Percentiles rank a stretch among this genome's conserved stretches.
phyloP scores from a whole-genome alignment of 2,113 vertebrate species.

The Sclerurus mexicanus region DNA sequence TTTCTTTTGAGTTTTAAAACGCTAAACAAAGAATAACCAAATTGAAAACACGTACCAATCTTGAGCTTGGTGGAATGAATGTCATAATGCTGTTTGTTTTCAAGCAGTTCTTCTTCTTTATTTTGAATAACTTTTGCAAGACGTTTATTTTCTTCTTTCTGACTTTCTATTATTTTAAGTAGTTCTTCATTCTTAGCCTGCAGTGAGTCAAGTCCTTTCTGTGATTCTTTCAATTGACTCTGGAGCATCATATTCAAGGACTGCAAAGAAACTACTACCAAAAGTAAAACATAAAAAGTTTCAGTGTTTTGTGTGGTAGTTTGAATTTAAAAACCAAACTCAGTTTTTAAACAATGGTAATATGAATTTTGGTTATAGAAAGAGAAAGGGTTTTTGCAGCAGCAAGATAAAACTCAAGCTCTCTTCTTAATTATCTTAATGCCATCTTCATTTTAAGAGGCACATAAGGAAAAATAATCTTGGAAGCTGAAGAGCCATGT shows the following conservation, averaged over 20 bases:
- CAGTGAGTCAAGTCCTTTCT: constrained; percentile 76
- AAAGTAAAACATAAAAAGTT: not conserved
- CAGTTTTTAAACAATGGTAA: not conserved
- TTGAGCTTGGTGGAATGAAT: constrained; percentile 71
- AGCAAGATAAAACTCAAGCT: not conserved
- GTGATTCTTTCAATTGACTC: constrained; percentile 75
- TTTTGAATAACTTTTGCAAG: constrained; percentile 70
- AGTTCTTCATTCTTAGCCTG: constrained; percentile 82
- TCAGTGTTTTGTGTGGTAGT: not conserved
- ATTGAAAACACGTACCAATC: constrained; percentile 73
- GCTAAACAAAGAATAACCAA: not conserved
- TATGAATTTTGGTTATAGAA: not conserved
- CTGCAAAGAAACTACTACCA: constrained; percentile 77
- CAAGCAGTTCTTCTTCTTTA: constrained; percentile 75
- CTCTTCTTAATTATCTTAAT: not conserved
- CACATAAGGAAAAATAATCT: not conserved
- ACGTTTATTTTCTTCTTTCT: constrained; percentile 75
- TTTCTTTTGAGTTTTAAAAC: not conserved
- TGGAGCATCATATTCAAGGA: constrained; percentile 80
- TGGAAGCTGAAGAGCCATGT: not conserved
- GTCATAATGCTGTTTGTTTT: constrained; percentile 75
- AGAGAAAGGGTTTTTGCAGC: not conserved
- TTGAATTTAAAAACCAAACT: not conserved
- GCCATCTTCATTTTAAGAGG: not conserved
- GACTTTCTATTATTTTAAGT: constrained; percentile 71